Evolutionary conservation across 2,888 invertebrate species (phyloP).

Genomic region (Tenthredo amoena): DNA sequence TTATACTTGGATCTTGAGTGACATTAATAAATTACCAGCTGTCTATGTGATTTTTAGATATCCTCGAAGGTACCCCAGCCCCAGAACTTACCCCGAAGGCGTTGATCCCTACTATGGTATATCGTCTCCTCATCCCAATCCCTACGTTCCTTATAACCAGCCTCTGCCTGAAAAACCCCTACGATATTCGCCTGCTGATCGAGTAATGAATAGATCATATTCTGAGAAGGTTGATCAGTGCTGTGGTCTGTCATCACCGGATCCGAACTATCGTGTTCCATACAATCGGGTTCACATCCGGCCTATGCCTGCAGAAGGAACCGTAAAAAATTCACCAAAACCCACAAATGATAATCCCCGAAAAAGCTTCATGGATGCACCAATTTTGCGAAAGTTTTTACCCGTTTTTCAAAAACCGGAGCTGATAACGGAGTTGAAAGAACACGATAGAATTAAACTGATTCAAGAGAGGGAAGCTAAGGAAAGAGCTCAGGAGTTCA

Average conservation of each 20-base stretch:
- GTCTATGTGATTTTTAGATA: not conserved
- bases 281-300: not conserved
- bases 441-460: constrained; percentile 63
- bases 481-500: not conserved
- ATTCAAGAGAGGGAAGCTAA: constrained; percentile 61
- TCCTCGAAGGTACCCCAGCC: constrained; percentile 41
- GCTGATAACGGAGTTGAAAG: constrained; percentile 65
- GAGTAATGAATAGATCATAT: not conserved
- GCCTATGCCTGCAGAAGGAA: not conserved
- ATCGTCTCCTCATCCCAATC: constrained; percentile 10
- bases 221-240: constrained; percentile 5
- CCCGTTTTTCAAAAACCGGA: constrained; percentile 64
- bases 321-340: not conserved
- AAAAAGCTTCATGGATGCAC: constrained; percentile 49
- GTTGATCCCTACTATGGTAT: constrained; percentile 52
- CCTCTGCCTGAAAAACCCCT: not conserved
- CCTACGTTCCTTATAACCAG: constrained; percentile 5
- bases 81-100: constrained; percentile 33
- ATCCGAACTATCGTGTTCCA: not conserved
- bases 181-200: not conserved
- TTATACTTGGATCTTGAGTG: not conserved
- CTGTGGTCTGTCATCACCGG: not conserved
- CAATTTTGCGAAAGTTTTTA: constrained; percentile 63
- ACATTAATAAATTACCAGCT: not conserved
- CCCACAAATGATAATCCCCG: not conserved